These are phyloP conservation scores for Puntigrus tetrazona DNA, from an alignment of 2,113 vertebrate genomes.

Conservation along the genomic window DNA sequence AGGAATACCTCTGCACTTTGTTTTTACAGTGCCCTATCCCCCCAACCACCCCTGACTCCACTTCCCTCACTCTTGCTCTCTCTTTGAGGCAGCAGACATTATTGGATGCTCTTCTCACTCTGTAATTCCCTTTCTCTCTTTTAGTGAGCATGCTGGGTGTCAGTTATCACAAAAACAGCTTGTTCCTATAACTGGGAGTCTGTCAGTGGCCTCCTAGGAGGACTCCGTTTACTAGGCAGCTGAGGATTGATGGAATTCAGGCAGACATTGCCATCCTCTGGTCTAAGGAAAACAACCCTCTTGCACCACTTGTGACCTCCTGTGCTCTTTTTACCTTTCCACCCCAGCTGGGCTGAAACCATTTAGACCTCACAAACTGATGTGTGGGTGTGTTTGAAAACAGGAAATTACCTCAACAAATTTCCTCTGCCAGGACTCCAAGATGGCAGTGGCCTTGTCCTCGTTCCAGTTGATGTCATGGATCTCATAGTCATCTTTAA, in stretches of 20 bases:
- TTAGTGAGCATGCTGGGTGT: conserved; percentile 70
- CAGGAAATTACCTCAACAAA: conserved; percentile 87
- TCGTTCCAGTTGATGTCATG: conserved; percentile 98
- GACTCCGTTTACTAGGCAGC: conserved; percentile 74
- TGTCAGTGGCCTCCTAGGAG: conserved; percentile 67
- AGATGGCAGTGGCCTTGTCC: conserved; percentile 89
- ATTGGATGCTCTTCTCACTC: conserved; percentile 49
- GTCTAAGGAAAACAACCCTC: conserved; percentile 58
- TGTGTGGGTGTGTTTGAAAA: background rate
- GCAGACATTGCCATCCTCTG: conserved; percentile 59
- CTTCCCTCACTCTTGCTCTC: conserved; percentile 37
- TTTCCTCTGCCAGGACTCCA: conserved; percentile 96
- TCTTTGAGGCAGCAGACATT: conserved; percentile 37
- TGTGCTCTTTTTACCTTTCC: background rate
- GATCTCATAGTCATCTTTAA: conserved; percentile 97
- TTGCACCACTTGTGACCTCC: conserved; percentile 24
- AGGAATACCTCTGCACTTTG: conserved; percentile 59
- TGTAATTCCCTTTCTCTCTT: conserved; percentile 44
- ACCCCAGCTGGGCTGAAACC: background rate
- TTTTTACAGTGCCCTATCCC: conserved; percentile 60
- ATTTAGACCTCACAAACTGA: background rate
- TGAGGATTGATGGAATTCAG: conserved; percentile 77
- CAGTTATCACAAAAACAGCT: conserved; percentile 82
- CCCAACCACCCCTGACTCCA: conserved; percentile 17
- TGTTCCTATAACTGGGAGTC: conserved; percentile 80